Evolutionary conservation across 2,888 invertebrate genomes (phyloP).

Genomic region (Dasypolia templi): DNA sequence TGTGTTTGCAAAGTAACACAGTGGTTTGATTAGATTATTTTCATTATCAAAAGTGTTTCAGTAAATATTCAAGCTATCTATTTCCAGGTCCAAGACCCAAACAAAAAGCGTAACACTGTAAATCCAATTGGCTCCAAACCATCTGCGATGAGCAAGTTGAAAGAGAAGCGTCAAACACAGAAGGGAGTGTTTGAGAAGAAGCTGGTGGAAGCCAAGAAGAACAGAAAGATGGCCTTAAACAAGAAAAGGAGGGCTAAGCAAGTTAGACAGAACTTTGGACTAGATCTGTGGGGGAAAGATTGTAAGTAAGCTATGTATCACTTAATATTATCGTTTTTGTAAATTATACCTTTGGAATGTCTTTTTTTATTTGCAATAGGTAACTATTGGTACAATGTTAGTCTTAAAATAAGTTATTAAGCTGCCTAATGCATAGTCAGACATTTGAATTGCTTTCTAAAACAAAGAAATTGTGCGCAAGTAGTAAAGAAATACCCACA

Average conservation of each 20-base stretch:
- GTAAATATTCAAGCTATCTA: not conserved
- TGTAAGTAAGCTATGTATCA: conserved; percentile 75
- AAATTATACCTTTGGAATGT: not conserved
- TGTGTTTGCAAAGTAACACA: not conserved
- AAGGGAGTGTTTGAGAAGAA: conserved; percentile 90
- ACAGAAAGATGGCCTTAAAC: conserved; percentile 82
- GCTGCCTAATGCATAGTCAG: too few species aligned
- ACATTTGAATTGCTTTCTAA: too few species aligned
- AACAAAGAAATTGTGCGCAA: not conserved
- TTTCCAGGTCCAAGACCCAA: conserved; percentile 92
- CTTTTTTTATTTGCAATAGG: too few species aligned
- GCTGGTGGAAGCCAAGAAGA: conserved; percentile 85
- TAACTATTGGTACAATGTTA: too few species aligned
- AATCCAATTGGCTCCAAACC: conserved; percentile 81
- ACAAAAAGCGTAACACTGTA: conserved; percentile 89
- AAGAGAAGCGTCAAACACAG: conserved; percentile 81
- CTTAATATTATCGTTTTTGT: not conserved
- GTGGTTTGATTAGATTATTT: not conserved
- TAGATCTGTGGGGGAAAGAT: conserved; percentile 92
- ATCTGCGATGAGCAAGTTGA: conserved; percentile 86
- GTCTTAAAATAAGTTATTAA: too few species aligned
- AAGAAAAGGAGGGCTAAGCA: conserved; percentile 84
- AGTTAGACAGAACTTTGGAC: conserved; percentile 88
- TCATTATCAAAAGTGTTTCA: not conserved
- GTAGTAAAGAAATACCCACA: not conserved